These are phyloP conservation scores for Muscina levida DNA, from an alignment of 2,888 invertebrate genomes.

Conservation along the genomic window DNA sequence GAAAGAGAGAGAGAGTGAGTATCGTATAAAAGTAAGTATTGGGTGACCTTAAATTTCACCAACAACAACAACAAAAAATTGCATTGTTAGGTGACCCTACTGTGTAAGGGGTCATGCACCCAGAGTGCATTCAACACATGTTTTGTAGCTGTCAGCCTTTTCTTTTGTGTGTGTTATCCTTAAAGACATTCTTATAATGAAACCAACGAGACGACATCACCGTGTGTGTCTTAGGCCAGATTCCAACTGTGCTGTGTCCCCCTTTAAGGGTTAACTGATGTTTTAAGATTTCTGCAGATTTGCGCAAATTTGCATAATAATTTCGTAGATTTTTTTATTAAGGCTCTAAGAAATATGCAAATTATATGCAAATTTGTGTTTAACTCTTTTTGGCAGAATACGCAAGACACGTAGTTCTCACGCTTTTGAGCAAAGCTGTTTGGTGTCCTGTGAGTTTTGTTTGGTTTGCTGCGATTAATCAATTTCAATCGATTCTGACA, in stretches of 20 bases:
- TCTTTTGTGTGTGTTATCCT: neutral
- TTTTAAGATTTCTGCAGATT: neutral
- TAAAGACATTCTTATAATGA: too few relatives aligned
- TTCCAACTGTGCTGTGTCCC: neutral
- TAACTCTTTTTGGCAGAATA: neutral
- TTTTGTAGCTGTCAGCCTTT: too few relatives aligned
- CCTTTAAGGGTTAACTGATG: neutral
- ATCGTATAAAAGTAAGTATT: too few relatives aligned
- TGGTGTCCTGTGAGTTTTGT: neutral
- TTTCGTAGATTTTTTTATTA: neutral
- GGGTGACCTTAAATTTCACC: too few relatives aligned
- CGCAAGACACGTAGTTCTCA: neutral
- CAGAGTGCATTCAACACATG: too few relatives aligned
- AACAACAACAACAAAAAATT: neutral
- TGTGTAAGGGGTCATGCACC: constrained; percentile 2
- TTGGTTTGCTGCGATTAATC: constrained; percentile 41
- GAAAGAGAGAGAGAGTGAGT: too few relatives aligned
- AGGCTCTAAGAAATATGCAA: constrained; percentile 49
- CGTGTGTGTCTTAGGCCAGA: neutral
- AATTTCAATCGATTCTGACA: constrained; percentile 61
- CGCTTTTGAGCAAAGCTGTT: neutral
- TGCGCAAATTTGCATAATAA: neutral
- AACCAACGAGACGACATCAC: neutral
- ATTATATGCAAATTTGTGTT: constrained; percentile 36
- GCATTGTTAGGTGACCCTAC: neutral